A percentile compares a stretch with the other conserved stretches of the same genome.
phyloP scores from a whole-genome alignment of 2,797 vertebrate species.

The Pseudocheirus occidentalis region DNA sequence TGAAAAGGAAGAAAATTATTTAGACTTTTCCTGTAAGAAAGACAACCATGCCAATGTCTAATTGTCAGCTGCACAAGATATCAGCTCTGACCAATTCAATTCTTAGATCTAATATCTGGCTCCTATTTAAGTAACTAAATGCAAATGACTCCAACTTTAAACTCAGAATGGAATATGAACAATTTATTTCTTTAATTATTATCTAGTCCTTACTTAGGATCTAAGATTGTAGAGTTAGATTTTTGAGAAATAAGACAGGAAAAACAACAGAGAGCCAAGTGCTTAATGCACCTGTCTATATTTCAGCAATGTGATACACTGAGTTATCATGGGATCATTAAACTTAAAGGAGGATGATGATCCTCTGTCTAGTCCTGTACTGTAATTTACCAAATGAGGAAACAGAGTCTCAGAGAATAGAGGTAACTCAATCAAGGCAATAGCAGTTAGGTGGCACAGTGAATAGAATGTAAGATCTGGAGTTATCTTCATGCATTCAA shows the following conservation, averaged over 20 bases:
- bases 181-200: not conserved
- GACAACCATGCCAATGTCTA: not conserved
- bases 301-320: not conserved
- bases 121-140: not conserved
- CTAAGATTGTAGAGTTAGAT: not conserved
- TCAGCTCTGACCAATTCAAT: not conserved
- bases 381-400: not conserved
- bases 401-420: not conserved
- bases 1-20: conserved; percentile 19
- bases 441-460: not conserved
- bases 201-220: conserved; percentile 7
- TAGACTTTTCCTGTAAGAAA: conserved; percentile 20
- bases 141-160: not conserved
- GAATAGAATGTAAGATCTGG: too few relatives aligned
- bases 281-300: not conserved
- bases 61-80: not conserved
- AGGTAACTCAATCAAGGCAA: not conserved
- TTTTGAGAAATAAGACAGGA: not conserved
- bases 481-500: not conserved
- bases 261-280: not conserved
- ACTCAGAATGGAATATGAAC: not conserved
- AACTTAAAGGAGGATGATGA: not conserved
- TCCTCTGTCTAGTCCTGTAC: not conserved
- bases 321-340: not conserved
- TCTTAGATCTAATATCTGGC: not conserved